Base-by-base conservation (phyloP, 2,888 invertebrate genomes). In the Perithous albicinctus region DNA sequence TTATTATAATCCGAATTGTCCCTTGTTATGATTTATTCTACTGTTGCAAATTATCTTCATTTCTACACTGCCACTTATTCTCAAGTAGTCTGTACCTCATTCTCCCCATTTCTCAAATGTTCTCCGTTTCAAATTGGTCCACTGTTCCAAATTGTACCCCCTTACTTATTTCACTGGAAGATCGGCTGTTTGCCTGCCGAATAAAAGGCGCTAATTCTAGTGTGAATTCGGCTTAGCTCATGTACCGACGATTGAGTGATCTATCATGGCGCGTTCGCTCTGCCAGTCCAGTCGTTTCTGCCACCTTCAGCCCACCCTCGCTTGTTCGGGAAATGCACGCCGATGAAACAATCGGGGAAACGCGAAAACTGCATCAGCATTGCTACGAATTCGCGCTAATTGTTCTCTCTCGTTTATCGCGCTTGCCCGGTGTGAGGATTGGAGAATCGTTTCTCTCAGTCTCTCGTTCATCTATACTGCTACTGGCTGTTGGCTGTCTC, bases 281-380 rank as follows among this genome's bases (percentile, higher is more conserved):
- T 20, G 23, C 35, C 29, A 23, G 54, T 54, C 6, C 61, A 29
- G 63, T 32, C 48, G 64, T 46, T 56, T 41, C 51, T 0, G 35
- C 46, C 23, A 51, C 69, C 77, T n/a, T 32, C 18, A n/a, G 2
- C 46, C 80, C n/a, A 18, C 32, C 18, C 70, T 66, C 76, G 48
- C 66, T 67, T 73, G 61, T 63, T 54, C 38, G 51, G 81, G 82
- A 83, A 87, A 80, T 85, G 66, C 84, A 76, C 84, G 84, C 80
- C 79, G 86, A 82, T 86, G 85, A 88, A 90, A 89, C 88, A 89
- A 89, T 90, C 87, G 87, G 74, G 79, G 84, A 86, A 86, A 89
- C 88, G 87, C 86, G 89, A 89, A 89, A 90, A 90, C 88, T 90
- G 89, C 89, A 90, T 90, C 90, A 87, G 84, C 81, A 67, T 77